Evolutionary conservation across 1,140 invertebrate genomes (phyloP), one percentile per base, ranked within the genome.

Genomic region (Drosophila malerkotliana): DNA sequence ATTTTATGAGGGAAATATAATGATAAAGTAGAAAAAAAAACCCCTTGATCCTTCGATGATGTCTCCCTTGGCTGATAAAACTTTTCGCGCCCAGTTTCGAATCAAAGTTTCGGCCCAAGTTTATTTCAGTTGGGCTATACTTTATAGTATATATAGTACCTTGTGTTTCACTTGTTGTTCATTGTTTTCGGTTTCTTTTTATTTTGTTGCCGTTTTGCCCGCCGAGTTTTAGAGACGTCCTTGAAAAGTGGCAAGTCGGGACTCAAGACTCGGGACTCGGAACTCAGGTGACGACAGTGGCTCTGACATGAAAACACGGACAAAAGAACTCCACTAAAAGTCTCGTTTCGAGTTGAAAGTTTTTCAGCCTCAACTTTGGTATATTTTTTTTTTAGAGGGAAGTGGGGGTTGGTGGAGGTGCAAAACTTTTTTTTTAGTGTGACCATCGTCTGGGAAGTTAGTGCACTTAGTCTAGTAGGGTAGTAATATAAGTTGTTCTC

Each of bases 161-260:
- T 28, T 54, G 55, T 41, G 21, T 30, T 61, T 53, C 34, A 53
- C 59, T 61, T 69, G 49, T 77, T 76, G 53, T 52, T 58, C 53
- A 58, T 63, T 74, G 66, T 75, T 75, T 56, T 57, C 32, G 34
- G 14, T 69, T 26, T 15, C 10, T 3, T 37, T 37, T 12, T 37
- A 12, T 37, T 37, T 37, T 37, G 10, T n/a, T 37, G 10, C 10
- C 4, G 41, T n/a, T 41, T 62, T 49, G 24, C 51, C 41, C 39
- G 61, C 60, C 26, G 61, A 53, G 44, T 53, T 90, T 90, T 80
- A 85, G 78, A 85, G 89, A 89, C 89, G 89, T 85, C 89, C 89
- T 91, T 91, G 89, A 91, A 91, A 91, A 91, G 71, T 83, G 67
- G 26, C 45, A 64, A 64, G 62, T 59, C 54, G 18, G 18, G 18